Percentiles rank a stretch among this genome's conserved stretches.
phyloP scores from a whole-genome alignment of 53 echinoderm and acorn worm species.

The Astropecten irregularis region DNA sequence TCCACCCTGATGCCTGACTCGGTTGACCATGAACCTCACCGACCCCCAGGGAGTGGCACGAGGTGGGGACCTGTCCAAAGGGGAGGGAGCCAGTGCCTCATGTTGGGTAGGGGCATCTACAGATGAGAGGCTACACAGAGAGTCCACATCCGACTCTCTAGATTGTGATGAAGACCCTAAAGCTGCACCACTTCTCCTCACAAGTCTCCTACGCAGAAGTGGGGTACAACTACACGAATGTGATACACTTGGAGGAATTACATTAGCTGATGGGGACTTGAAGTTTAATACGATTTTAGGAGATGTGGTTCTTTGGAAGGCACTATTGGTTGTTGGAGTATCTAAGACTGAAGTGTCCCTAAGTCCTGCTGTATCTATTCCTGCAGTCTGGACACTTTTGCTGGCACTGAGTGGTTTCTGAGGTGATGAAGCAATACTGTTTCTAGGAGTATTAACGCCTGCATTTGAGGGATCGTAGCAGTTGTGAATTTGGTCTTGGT shows the following conservation, averaged over 20 bases:
- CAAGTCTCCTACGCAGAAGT: constrained; percentile 4
- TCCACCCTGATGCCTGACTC: neutral
- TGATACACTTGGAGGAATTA: too few species aligned
- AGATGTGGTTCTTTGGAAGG: too few species aligned
- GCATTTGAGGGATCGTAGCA: too few species aligned
- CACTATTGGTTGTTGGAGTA: too few species aligned
- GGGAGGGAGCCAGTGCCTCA: neutral
- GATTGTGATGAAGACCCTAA: neutral
- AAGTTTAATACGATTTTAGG: too few species aligned
- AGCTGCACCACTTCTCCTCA: neutral
- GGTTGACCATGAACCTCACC: neutral
- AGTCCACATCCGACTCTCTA: neutral
- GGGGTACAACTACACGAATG: constrained; percentile 3
- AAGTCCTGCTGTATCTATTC: too few species aligned
- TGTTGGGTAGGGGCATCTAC: too few species aligned
- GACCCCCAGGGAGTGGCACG: neutral
- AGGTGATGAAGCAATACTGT: too few species aligned
- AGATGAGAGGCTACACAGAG: neutral
- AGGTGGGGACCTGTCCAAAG: neutral
- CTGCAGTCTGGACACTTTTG: neutral
- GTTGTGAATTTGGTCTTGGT: too few species aligned
- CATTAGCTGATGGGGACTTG: too few species aligned
- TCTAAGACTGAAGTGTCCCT: too few species aligned
- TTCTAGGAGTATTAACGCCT: too few species aligned
- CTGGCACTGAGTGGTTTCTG: neutral